Evolutionary conservation across 2,797 vertebrate genomes (phyloP).

Genomic region (Odontamblyopus rebecca): DNA sequence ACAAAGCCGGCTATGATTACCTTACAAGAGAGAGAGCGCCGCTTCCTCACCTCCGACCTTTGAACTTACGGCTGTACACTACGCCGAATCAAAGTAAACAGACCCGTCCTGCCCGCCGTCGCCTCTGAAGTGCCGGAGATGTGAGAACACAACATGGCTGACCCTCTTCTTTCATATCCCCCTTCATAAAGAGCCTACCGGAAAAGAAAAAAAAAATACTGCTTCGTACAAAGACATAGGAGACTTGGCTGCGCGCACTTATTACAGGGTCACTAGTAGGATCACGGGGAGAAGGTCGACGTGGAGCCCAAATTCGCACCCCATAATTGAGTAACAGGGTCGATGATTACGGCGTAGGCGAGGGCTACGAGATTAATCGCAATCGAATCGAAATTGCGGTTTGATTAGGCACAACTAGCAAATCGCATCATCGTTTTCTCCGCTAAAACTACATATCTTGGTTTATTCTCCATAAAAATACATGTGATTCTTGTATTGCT

Average conservation of each 20-base stretch:
- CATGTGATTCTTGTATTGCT: too few relatives aligned
- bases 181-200: constrained; percentile 81
- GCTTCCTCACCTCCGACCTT: constrained; percentile 76
- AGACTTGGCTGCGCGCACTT: constrained; percentile 63
- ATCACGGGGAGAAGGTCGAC: constrained; percentile 81
- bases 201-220: constrained; percentile 82
- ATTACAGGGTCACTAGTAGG: constrained; percentile 79
- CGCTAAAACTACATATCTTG: too few relatives aligned
- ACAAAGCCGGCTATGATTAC: constrained; percentile 81
- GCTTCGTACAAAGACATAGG: constrained; percentile 69
- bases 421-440: too few relatives aligned
- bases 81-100: constrained; percentile 85
- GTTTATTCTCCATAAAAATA: too few relatives aligned
- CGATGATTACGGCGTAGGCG: constrained; percentile 66
- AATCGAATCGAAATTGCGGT: too few relatives aligned
- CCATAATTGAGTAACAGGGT: constrained; percentile 80
- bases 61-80: constrained; percentile 69
- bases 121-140: constrained; percentile 77
- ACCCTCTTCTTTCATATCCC: constrained; percentile 80
- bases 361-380: constrained; percentile 13
- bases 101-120: constrained; percentile 63
- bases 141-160: constrained; percentile 69
- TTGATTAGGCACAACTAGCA: too few relatives aligned
- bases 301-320: constrained; percentile 78
- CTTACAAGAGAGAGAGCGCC: constrained; percentile 75